These are phyloP conservation scores for Thunnus albacares DNA, from an alignment of 2,797 vertebrate species.

Conservation along the genomic window DNA sequence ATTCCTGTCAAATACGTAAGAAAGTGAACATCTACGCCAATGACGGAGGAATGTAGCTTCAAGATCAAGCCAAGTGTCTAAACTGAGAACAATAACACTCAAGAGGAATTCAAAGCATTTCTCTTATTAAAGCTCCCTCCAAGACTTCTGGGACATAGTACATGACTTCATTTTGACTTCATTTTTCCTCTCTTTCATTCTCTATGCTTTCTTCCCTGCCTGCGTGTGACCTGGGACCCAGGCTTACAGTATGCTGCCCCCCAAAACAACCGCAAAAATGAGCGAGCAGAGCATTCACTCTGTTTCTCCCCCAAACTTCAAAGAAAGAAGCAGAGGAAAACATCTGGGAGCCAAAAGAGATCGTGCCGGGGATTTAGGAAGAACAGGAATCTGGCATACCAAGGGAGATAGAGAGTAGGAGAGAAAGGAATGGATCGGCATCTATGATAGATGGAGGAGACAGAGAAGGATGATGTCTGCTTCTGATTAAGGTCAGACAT, in stretches of 20 bases:
- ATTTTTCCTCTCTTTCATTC: constrained; percentile 54
- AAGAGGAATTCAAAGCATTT: constrained; percentile 76
- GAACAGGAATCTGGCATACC: constrained; percentile 60
- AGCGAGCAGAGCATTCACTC: constrained; percentile 57
- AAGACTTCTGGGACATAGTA: constrained; percentile 62
- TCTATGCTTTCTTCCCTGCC: constrained; percentile 43
- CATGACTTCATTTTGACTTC: constrained; percentile 68
- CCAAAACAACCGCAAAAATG: constrained; percentile 64
- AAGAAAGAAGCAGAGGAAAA: constrained; percentile 70
- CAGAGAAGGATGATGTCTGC: constrained; percentile 74
- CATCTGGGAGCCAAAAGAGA: constrained; percentile 81
- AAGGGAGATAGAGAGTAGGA: constrained; percentile 53
- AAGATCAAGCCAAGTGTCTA: constrained; percentile 65
- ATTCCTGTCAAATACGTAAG: constrained; percentile 57
- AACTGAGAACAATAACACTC: constrained; percentile 74
- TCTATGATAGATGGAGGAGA: constrained; percentile 71
- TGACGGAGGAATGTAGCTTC: constrained; percentile 51
- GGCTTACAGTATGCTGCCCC: constrained; percentile 37
- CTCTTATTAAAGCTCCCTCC: constrained; percentile 67
- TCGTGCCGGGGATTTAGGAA: constrained; percentile 60
- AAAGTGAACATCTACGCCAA: constrained; percentile 43
- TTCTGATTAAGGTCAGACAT: constrained; percentile 77
- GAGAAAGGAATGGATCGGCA: constrained; percentile 65
- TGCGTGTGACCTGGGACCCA: constrained; percentile 70
- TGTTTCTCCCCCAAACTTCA: constrained; percentile 70